These are phyloP conservation scores for Dugesia japonica DNA, from an alignment of 2,888 invertebrate genomes.

Conservation along the genomic window DNA sequence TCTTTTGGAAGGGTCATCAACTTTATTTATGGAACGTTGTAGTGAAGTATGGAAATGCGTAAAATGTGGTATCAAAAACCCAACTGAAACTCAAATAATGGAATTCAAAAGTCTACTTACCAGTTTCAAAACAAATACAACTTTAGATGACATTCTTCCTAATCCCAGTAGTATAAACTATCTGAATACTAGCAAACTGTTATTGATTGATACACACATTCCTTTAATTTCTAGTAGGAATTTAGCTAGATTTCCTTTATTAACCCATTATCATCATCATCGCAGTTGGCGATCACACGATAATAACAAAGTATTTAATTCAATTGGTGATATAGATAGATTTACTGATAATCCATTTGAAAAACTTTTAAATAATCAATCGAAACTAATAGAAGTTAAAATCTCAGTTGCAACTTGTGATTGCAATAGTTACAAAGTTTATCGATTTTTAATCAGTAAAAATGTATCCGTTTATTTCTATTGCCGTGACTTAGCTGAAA, in stretches of 20 bases:
- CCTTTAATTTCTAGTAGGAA: neutral
- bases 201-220: neutral
- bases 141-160: neutral
- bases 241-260: neutral
- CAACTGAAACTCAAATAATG: neutral
- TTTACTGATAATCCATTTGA: neutral
- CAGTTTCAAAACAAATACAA: neutral
- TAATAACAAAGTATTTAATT: neutral
- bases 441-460: neutral
- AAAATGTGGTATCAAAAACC: neutral
- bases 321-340: neutral
- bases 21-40: neutral
- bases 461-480: neutral
- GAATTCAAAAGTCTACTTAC: neutral
- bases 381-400: neutral
- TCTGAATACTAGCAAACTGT: neutral
- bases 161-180: neutral
- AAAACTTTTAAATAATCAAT: neutral
- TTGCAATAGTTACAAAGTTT: constrained; percentile 5
- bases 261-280: constrained; percentile 6
- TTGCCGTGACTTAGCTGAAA: neutral
- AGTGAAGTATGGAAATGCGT: neutral
- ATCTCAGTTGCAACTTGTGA: neutral
- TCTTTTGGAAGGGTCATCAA: neutral
- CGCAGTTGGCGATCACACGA: neutral